Base-by-base conservation (phyloP, 2,113 vertebrate species). In the Octodon degus region DNA sequence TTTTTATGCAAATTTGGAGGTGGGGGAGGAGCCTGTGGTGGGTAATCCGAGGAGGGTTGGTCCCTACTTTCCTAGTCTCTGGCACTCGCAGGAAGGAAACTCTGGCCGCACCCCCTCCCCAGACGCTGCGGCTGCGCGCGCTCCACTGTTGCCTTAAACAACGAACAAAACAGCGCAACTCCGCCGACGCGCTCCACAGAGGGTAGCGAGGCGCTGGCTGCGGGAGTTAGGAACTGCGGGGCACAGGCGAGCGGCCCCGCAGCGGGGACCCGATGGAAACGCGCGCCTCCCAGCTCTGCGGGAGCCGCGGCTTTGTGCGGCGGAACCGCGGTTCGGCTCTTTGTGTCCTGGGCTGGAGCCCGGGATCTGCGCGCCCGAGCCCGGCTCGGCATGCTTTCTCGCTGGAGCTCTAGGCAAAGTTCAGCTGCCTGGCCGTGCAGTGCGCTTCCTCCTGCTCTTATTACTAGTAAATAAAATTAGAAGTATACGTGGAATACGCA, bases 1-100 rank as follows among this genome's bases (percentile, higher is more conserved):
- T 98, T 98, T 98, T 98, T 94, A 98, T 98, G 98, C 98, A 98
- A 98, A 99, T 98, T 7, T 92, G 67, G 72, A 65, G 96, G 94
- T 82, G 98, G 97, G 97, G 99, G 99, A 98, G 98, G 99, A 98
- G 99, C 98, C 98, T 96, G 47, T 37, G 95, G 94, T 90, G 97
- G 96, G 95, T 96, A 96, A 98, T 97, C 97, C 93, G 98, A 97
- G 97, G 94, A 97, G 98, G 98, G 98, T 97, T 98, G 98, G 98
- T 98, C 98, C 95, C 97, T 96, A 77, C 97, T 97, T 96, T 95
- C 97, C 89, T 12, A 91, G 96, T 96, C 97, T 98, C 97, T n/a
- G 6, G 89, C 72, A 20, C 96, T 89, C 34, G 24, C 94, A 89
- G 98, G 96, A 94, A 97, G 97, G 98, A 88, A 96, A 96, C 88